Evolutionary conservation across 2,797 vertebrate species (phyloP), one percentile per base, ranked within the genome.

Genomic region (Lerista edwardsae): DNA sequence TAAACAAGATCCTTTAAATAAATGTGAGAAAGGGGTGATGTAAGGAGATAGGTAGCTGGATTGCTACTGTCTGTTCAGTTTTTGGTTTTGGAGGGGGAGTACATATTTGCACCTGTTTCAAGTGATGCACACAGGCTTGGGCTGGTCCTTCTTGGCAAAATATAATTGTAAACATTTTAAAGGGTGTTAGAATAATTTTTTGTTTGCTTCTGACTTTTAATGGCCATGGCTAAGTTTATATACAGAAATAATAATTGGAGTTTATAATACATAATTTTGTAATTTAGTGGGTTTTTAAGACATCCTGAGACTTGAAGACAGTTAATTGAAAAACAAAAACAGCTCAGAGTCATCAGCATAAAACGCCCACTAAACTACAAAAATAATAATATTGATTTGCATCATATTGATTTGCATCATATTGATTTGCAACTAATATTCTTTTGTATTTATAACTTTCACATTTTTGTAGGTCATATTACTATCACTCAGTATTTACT

Each of bases 401-500:
- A 61, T 68, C 75, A 73, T 4, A 77, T 1, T 72, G 29, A 0
- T 0, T 15, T 29, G 79, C 79, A 61, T 68, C 75, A 73, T 4
- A 77, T 1, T 72, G 29, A 0, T 0, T 15, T 29, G 79, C 79
- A 61, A 69, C 57, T 80, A 71, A 44, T 27, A 64, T 29, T 80
- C 27, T 61, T 61, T 59, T 36, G 61, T 41, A 68, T 3, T 80
- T 31, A 86, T 31, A 0, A 29, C 31, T 81, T 84, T 88, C 75
- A 15, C 1, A 93, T 89, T 92, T 91, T 93, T 90, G 47, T 95
- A 99, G 98, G 98, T 25, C 98, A 99, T 87, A 96, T 97, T 91
- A 98, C 96, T 62, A 98, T 99, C 94, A 98, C 97, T 88, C 99
- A 98, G 95, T 98, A 99, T 92, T 93, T 99, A 94, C 91, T 99